Evolutionary conservation across 1,140 invertebrate species (phyloP).

Genomic region (Heliconius eleuchia): DNA sequence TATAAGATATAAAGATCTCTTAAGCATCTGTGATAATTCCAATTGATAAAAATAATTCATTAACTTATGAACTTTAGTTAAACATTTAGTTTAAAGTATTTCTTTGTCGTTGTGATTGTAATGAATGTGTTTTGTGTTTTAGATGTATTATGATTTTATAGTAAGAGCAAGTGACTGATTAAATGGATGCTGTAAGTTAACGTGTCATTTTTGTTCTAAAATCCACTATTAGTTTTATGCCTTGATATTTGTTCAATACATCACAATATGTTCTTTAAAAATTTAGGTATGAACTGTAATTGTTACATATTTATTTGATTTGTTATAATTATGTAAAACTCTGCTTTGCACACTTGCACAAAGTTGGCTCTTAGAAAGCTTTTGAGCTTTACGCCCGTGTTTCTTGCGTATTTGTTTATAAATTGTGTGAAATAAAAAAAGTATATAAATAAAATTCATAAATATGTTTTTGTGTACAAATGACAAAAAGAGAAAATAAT

Average conservation of each 20-base stretch:
- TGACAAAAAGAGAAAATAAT: too few species aligned
- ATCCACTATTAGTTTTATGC: background rate
- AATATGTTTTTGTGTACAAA: too few species aligned
- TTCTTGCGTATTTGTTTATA: too few species aligned
- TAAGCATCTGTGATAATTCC: conserved; percentile 79
- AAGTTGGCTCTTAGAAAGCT: too few species aligned
- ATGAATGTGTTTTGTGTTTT: conserved; percentile 46
- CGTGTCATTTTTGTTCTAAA: conserved; percentile 24
- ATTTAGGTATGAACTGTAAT: background rate
- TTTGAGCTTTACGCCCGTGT: too few species aligned
- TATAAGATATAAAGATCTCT: conserved; percentile 79
- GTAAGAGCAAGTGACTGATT: conserved; percentile 60
- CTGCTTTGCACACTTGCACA: too few species aligned
- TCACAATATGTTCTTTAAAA: background rate
- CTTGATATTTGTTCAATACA: background rate
- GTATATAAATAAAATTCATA: too few species aligned
- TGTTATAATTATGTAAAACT: too few species aligned
- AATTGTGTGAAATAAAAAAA: too few species aligned
- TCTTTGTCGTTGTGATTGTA: conserved; percentile 43
- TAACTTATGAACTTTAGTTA: conserved; percentile 75
- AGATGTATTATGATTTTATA: conserved; percentile 46
- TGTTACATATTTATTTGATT: too few species aligned
- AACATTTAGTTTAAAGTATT: conserved; percentile 50
- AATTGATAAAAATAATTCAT: conserved; percentile 72
- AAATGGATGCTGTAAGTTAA: conserved; percentile 55